Evolutionary conservation across 2,888 invertebrate genomes (phyloP), one percentile per base, ranked within the genome.

Genomic region (Hanleya hanleyi): DNA sequence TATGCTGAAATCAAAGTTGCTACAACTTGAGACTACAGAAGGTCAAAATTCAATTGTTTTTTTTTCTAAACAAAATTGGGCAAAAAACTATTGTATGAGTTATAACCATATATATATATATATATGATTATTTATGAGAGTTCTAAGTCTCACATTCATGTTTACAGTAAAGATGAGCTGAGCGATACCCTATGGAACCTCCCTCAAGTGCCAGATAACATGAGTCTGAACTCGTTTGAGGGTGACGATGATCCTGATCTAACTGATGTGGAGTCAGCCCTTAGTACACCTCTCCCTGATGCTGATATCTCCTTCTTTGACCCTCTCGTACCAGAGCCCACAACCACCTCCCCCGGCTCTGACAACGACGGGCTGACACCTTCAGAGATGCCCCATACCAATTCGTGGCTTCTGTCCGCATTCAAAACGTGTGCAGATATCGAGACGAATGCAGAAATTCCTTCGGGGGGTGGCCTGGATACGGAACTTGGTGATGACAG

Each of bases 271-370:
- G 89, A 88, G 41, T 86, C 88, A 2, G 71, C 82, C 18, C 79
- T 86, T 6, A 84, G 84, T 12, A 84, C 84, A 3, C 85, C 87
- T 1, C 80, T 88, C 9, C 86, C 87, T 7, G 87, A 88, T 37
- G 74, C 84, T 4, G 89, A 89, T 70, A 79, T 90, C 66, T 77
- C 86, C 1, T 83, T 87, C 68, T 91, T 91, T 83, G 91, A 91
- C 74, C 90, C 90, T 1, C 73, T 90, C 26, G 47, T 76, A 7
- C 62, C 75, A 7, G 36, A 32, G 7, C 15, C 26, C 15, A 36
- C 35, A 69, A 64, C 64, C 77, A 1, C 77, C 67, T 26, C 9
- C 3, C 35, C 65, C 32, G 61, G 29, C 3, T 1, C 6, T 3
- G 61, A 33, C 33, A n/a, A n/a, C n/a, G n/a, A n/a, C n/a, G n/a